These are phyloP conservation scores for Tringa solitaria DNA, from an alignment of 2,113 vertebrate genomes.

Conservation along the genomic window DNA sequence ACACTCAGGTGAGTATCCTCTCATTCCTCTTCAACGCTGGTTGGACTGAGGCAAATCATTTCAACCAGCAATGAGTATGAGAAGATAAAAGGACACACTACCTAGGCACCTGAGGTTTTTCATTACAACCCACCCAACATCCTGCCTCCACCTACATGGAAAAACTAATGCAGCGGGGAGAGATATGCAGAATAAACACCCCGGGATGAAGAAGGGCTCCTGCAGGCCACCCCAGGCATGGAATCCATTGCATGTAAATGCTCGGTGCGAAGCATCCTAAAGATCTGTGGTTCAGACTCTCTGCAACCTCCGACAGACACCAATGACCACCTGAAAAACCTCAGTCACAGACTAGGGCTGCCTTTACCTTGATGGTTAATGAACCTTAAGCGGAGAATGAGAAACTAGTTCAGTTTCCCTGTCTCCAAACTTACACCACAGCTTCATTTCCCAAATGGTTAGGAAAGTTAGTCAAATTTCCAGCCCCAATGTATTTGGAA, in stretches of 20 bases:
- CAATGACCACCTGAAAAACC: not conserved
- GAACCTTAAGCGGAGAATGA: not conserved
- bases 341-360: not conserved
- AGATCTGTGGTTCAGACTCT: not conserved
- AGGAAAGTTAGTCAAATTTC: not conserved
- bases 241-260: not conserved
- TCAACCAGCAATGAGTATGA: not conserved
- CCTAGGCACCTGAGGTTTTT: not conserved
- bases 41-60: not conserved
- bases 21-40: not conserved
- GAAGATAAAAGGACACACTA: not conserved
- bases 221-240: not conserved
- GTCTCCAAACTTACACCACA: not conserved
- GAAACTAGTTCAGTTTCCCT: not conserved
- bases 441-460: not conserved
- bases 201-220: not conserved
- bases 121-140: not conserved
- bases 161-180: not conserved
- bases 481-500: not conserved
- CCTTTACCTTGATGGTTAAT: not conserved
- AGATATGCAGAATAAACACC: not conserved
- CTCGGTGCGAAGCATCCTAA: not conserved
- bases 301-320: not conserved
- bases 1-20: not conserved
- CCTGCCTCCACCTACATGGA: accelerated